Base-by-base conservation (phyloP, 2,797 vertebrate species). In the Mormyrus hasselquistii region DNA sequence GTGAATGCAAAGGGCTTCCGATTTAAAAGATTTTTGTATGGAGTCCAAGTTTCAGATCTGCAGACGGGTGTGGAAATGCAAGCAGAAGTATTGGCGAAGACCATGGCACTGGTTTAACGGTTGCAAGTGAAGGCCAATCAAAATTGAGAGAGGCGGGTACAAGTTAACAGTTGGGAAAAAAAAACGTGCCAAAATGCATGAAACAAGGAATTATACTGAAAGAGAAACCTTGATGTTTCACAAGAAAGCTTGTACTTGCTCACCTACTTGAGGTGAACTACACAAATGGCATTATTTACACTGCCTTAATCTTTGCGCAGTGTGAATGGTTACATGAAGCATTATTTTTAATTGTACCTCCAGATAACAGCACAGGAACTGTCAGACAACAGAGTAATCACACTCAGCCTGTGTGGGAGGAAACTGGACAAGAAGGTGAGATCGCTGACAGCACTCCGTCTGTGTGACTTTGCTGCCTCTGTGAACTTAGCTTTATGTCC, bases 381-480 rank as follows among this genome's bases (percentile, higher is more conserved):
- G 92, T 98, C 98, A 0, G 98, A 99, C 94, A 99, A 99, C 95
- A 97, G 98, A 89, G 98, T 99, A 96, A 98, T 99, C 93, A 98
- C 97, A 0, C 94, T 99, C 92, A 98, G 95, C 91, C 93, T 99
- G 95, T 98, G 97, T 2, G 99, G 98, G 93, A 96, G 97, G 90
- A 99, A 98, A 91, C 95, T 99, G 95, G 99, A 99, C 94, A 99
- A 99, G 94, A 99, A 99, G 97, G 99, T 99, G 92, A 93, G 93
- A 57, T 44, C 19, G 7, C 76, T 47, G 76, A 82, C 76, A 22
- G 76, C 76, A 47, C 41, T 44, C 41, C 22, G 6, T 82, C 38
- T 47, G 41, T 82, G 76, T 47, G 41, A 82, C 38, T 82, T 41
- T 22, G 41, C 76, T n/a, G 41, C 76, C 16, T 82, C 76, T 82